Conservation (phyloP, 37 sponge, comb jelly and placozoan species). For the Cliona cf. orientalis region DNA sequence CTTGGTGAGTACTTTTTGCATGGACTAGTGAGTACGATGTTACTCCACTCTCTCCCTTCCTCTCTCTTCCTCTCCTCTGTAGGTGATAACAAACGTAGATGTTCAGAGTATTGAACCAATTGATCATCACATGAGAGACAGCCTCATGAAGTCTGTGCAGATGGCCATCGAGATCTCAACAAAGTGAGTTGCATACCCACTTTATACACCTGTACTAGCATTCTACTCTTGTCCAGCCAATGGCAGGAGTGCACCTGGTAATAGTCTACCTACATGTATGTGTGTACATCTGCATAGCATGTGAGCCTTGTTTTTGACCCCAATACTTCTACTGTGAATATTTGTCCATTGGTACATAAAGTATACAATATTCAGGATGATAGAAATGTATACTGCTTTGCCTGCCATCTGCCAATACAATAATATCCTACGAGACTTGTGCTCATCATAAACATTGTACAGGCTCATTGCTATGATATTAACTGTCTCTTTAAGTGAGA, state of each 20-base stretch:
- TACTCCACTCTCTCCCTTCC: not conserved
- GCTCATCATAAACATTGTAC: too few species aligned
- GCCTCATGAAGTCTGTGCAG: conserved; percentile 90
- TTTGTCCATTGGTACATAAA: too few species aligned
- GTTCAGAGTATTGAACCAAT: conserved; percentile 93
- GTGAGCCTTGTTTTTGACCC: not conserved
- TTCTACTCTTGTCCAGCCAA: too few species aligned
- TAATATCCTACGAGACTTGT: too few species aligned
- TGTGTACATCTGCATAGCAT: not conserved
- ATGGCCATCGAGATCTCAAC: conserved; percentile 98
- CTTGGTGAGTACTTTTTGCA: conserved; percentile 73
- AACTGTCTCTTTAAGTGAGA: too few species aligned
- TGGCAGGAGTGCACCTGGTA: too few species aligned
- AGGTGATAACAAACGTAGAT: conserved; percentile 90
- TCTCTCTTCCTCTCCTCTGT: not conserved
- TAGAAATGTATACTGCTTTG: not conserved
- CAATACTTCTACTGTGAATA: not conserved
- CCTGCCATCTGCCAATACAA: not conserved
- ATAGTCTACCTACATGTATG: too few species aligned
- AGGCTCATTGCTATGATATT: too few species aligned
- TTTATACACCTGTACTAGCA: not conserved
- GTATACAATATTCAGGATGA: too few species aligned
- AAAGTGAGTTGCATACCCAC: conserved; percentile 41
- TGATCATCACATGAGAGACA: conserved; percentile 90
- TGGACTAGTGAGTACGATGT: not conserved